A percentile compares a stretch with the other conserved stretches of the same genome.
These are phyloP conservation scores for Acanthoscelides obtectus DNA, from an alignment of 2,888 invertebrate genomes.

Conservation along the genomic window DNA sequence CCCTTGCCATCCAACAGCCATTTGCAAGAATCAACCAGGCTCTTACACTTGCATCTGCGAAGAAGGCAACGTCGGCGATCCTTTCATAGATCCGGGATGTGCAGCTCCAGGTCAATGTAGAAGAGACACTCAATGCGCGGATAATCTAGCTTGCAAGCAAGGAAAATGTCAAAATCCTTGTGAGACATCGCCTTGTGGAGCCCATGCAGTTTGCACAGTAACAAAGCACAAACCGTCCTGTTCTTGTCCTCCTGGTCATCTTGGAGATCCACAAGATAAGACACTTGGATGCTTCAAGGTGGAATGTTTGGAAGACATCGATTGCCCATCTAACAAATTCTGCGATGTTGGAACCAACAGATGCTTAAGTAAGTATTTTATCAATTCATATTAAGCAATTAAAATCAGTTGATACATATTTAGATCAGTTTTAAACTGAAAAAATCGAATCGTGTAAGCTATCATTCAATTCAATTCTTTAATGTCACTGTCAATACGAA, in stretches of 20 bases:
- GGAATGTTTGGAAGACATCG: conserved; percentile 73
- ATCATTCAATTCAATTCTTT: too few species aligned
- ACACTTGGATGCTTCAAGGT: conserved; percentile 83
- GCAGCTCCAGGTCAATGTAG: conserved; percentile 71
- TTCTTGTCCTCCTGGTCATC: conserved; percentile 72
- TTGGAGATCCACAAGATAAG: conserved; percentile 75
- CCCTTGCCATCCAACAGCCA: conserved; percentile 76
- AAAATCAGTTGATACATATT: too few species aligned
- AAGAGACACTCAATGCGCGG: conserved; percentile 68
- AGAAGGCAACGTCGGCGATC: conserved; percentile 72
- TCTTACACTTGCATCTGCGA: conserved; percentile 78
- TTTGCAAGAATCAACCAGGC: conserved; percentile 75
- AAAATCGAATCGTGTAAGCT: too few species aligned
- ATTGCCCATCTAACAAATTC: conserved; percentile 70
- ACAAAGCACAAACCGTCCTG: conserved; percentile 69
- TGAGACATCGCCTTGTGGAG: conserved; percentile 64
- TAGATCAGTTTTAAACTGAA: too few species aligned
- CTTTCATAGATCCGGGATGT: conserved; percentile 69
- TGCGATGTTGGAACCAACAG: conserved; percentile 74
- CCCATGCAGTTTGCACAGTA: conserved; percentile 71
- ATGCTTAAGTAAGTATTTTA: conserved; percentile 62
- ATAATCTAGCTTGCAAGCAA: conserved; percentile 67
- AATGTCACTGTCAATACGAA: too few species aligned
- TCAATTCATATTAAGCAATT: too few species aligned
- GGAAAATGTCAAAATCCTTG: conserved; percentile 83